Evolutionary conservation across 1,140 invertebrate genomes (phyloP).

Genomic region (Cryptotermes secundus): DNA sequence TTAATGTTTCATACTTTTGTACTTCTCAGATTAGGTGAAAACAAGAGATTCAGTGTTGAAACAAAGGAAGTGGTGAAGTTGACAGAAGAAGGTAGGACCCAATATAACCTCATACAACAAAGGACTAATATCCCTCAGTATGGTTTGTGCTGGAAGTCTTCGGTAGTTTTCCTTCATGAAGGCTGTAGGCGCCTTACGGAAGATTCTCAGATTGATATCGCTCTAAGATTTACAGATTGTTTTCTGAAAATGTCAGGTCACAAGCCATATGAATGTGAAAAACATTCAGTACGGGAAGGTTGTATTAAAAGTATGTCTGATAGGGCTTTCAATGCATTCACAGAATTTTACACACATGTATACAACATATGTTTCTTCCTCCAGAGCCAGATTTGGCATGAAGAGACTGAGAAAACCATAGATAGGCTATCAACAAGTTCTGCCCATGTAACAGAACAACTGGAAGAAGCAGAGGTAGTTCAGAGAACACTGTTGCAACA

Average conservation of each 20-base stretch:
- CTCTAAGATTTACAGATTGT: slow-evolving; percentile 65
- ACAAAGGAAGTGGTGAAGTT: background rate
- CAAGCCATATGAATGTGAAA: slow-evolving; percentile 54
- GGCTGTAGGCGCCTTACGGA: slow-evolving; percentile 61
- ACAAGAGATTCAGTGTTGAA: background rate
- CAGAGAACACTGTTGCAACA: slow-evolving; percentile 50
- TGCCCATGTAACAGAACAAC: slow-evolving; percentile 49
- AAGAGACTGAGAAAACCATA: slow-evolving; percentile 59
- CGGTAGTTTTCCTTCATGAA: slow-evolving; percentile 53
- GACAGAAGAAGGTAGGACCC: slow-evolving; percentile 7
- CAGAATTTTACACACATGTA: slow-evolving; percentile 68
- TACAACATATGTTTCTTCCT: slow-evolving; percentile 70
- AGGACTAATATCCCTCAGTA: slow-evolving; percentile 51
- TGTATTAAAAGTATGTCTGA: slow-evolving; percentile 61
- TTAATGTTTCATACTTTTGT: background rate
- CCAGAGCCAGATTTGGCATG: slow-evolving; percentile 64
- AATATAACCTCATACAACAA: slow-evolving; percentile 24
- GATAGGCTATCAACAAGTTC: slow-evolving; percentile 51
- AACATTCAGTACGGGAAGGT: slow-evolving; percentile 41
- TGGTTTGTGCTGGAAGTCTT: slow-evolving; percentile 63
- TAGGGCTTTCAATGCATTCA: slow-evolving; percentile 59
- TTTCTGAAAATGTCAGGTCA: slow-evolving; percentile 63
- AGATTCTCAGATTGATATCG: slow-evolving; percentile 59
- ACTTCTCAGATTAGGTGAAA: background rate
- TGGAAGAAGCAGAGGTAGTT: slow-evolving; percentile 48